Evolutionary conservation across 2,797 vertebrate genomes (phyloP).

Genomic region (Carapus acus): DNA sequence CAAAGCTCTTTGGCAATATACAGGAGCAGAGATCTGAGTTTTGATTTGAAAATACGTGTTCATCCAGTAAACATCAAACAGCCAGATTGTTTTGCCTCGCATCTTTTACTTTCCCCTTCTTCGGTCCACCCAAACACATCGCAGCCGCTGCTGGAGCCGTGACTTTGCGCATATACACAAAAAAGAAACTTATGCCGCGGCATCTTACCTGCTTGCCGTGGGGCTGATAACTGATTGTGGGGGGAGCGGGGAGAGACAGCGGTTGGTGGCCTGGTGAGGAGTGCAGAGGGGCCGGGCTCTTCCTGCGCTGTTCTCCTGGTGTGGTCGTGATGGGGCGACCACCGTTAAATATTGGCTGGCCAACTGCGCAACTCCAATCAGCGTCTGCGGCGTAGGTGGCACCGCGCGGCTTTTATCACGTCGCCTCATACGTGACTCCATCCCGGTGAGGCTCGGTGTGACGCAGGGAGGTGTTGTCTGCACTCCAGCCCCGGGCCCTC

Average conservation of each 20-base stretch:
- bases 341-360: conserved; percentile 67
- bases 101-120: too few relatives aligned
- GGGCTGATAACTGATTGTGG: conserved; percentile 24
- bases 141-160: too few relatives aligned
- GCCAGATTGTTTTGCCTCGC: too few relatives aligned
- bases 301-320: conserved; percentile 44
- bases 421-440: conserved; percentile 39
- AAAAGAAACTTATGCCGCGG: too few relatives aligned
- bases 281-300: conserved; percentile 29
- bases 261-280: conserved; percentile 33
- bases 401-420: conserved; percentile 54
- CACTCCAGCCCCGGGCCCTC: not conserved
- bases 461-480: conserved; percentile 18
- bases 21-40: not conserved
- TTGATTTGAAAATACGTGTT: not conserved
- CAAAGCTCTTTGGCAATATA: too few relatives aligned
- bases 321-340: conserved; percentile 46
- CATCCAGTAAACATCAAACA: too few relatives aligned
- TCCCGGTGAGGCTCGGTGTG: conserved; percentile 52
- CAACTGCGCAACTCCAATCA: conserved; percentile 75
- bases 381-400: conserved; percentile 68
- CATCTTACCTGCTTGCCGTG: conserved; percentile 54
- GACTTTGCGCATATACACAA: too few relatives aligned
- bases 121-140: too few relatives aligned
- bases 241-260: conserved; percentile 24